Evolutionary conservation across 1,140 invertebrate genomes (phyloP).

Genomic region (Formica selysi): DNA sequence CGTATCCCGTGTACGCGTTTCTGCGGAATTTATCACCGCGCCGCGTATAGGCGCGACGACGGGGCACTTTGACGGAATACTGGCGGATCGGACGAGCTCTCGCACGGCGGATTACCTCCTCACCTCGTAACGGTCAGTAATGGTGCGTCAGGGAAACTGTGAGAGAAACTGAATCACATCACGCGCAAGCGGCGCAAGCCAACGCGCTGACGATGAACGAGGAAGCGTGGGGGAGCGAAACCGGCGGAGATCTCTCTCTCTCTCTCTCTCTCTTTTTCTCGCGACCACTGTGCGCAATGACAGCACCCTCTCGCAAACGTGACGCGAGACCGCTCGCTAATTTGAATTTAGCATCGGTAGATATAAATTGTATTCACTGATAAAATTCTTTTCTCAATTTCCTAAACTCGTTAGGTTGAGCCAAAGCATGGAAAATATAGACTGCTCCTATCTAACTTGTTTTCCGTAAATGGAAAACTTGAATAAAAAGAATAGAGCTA

Average conservation of each 20-base stretch:
- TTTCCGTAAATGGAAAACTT: no score
- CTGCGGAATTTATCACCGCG: not conserved
- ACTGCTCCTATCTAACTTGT: no score
- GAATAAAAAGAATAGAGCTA: no score
- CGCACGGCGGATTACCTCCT: constrained; percentile 31
- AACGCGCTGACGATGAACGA: constrained; percentile 4
- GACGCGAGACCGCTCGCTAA: not conserved
- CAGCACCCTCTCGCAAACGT: not conserved
- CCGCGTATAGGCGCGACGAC: not conserved
- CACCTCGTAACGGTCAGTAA: constrained; percentile 48
- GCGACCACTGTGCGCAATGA: not conserved
- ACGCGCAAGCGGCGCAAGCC: constrained; percentile 41
- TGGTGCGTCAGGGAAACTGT: constrained; percentile 62
- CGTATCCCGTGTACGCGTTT: not conserved
- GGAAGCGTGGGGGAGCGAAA: not conserved
- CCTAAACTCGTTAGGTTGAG: no score
- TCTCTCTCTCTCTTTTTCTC: not conserved
- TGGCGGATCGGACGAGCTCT: not conserved
- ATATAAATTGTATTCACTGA: not conserved
- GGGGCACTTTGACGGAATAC: not conserved
- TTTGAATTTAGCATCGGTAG: not conserved
- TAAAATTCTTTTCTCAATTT: not conserved
- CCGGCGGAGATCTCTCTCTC: not conserved
- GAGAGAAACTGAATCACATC: constrained; percentile 67
- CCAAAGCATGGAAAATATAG: no score